Conservation (phyloP, 1,140 invertebrate species). For the Episyrphus balteatus region DNA sequence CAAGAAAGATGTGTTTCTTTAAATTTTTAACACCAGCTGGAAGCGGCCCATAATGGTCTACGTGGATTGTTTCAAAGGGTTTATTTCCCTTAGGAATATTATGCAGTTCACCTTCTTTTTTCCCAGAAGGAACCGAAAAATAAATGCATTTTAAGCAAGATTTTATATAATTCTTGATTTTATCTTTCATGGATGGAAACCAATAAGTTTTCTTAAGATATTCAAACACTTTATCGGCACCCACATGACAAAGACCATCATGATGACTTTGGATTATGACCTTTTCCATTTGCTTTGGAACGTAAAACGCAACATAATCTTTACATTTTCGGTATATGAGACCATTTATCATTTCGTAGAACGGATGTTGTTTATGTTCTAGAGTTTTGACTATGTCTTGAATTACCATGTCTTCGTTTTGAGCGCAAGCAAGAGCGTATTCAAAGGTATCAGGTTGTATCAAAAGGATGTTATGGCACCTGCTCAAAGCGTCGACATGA, state of each 20-base stretch:
- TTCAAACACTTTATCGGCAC: constrained; percentile 29
- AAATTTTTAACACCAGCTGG: constrained; percentile 16
- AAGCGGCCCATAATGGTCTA: constrained; percentile 26
- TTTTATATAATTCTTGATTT: constrained; percentile 19
- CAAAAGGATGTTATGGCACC: background rate
- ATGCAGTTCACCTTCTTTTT: constrained; percentile 30
- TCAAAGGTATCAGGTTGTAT: constrained; percentile 6
- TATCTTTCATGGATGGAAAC: constrained; percentile 22
- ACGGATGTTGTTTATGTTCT: constrained; percentile 11
- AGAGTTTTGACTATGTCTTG: constrained; percentile 14
- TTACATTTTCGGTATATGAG: constrained; percentile 16
- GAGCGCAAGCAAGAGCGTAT: constrained; percentile 24
- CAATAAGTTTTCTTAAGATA: constrained; percentile 30
- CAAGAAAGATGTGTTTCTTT: constrained; percentile 33
- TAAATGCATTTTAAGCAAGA: constrained; percentile 27
- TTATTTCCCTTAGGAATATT: constrained; percentile 7
- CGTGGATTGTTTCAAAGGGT: constrained; percentile 19
- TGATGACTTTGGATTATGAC: constrained; percentile 26
- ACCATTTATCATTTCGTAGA: constrained; percentile 15
- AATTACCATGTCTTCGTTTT: constrained; percentile 33
- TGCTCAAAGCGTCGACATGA: constrained; percentile 23
- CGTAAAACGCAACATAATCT: constrained; percentile 13
- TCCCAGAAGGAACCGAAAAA: constrained; percentile 19
- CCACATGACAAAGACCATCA: constrained; percentile 29
- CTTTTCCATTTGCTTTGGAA: constrained; percentile 18